phyloP scores from a whole-genome alignment of 2,797 vertebrate genomes.

The Enteromius trimaculatus region DNA sequence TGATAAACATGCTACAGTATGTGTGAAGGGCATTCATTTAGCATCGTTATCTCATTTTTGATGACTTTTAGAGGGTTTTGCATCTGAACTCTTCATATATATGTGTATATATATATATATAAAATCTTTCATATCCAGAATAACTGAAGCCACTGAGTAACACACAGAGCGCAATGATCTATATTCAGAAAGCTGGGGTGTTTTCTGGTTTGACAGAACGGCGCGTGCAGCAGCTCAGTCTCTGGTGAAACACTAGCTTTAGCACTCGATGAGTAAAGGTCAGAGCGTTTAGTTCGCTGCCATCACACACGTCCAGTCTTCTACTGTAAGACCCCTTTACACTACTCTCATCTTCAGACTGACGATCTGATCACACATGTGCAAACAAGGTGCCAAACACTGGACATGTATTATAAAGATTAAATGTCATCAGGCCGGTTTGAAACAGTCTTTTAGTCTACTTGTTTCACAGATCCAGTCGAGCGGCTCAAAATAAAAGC shows the following conservation, averaged over 20 bases:
- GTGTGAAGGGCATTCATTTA: too few relatives aligned
- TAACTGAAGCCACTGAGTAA: neutral
- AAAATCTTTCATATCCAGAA: neutral
- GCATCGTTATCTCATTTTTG: too few relatives aligned
- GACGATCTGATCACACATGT: neutral
- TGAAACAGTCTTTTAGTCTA: neutral
- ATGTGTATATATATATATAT: too few relatives aligned
- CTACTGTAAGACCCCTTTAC: neutral
- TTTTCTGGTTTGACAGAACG: neutral
- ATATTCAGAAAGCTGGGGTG: neutral
- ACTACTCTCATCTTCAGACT: neutral
- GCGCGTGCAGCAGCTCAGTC: neutral
- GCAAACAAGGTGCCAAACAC: neutral
- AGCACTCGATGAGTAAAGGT: neutral
- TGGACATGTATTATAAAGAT: neutral
- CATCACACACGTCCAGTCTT: neutral
- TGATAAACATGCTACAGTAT: too few relatives aligned
- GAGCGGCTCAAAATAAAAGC: neutral
- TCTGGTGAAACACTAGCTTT: neutral
- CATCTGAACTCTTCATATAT: too few relatives aligned
- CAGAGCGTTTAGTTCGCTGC: neutral
- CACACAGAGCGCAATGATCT: neutral
- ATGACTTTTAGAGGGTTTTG: too few relatives aligned
- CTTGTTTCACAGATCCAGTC: neutral
- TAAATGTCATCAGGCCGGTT: neutral